Evolutionary conservation across 2,888 invertebrate genomes (phyloP), one percentile per base, ranked within the genome.

Genomic region (Platynereis dumerilii): DNA sequence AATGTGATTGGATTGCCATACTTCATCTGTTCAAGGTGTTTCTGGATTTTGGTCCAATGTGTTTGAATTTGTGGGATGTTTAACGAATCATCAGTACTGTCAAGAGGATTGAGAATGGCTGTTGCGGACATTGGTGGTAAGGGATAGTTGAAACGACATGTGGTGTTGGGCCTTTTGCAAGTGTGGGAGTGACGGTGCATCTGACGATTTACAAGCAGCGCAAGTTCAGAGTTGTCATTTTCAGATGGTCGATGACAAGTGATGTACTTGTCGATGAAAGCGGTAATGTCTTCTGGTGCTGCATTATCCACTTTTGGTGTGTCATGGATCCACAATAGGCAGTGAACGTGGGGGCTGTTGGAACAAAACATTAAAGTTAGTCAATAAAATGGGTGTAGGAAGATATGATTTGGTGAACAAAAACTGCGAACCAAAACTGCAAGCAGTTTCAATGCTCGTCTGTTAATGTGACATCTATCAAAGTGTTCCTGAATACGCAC

Each of bases 231-330:
- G n/a, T n/a, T n/a, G 24, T 44, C 44, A 20, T 34, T 20, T 15
- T 39, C n/a, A 24, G 55, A 34, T 54, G 28, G 24, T 26, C 39
- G 2, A 17, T 34, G 7, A 39, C 42, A 56, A 20, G 55, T 56
- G 3, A 55, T 17, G 44, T 56, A 57, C 28, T 55, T 56, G 29
- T 62, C 62, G 7, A 62, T 56, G 26, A 57, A 62, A 34, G 61
- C 48, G 29, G 22, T 22, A n/a, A 56, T 56, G 17, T n/a, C 34
- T 12, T 56, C 28, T 7, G 12, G 22, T 7, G 57, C 17, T n/a
- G 17, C 7, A 12, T 12, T 56, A n/a, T 12, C 57, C 12, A 22
- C 7, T 15, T 20, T 20, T 26, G 57, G 57, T 56, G 57, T 28
- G 27, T 56, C 57, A n/a, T 56, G 15, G 10, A 22, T 26, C 57